Evolutionary conservation across 2,797 vertebrate genomes (phyloP).

Genomic region (Rhynchotus rufescens): DNA sequence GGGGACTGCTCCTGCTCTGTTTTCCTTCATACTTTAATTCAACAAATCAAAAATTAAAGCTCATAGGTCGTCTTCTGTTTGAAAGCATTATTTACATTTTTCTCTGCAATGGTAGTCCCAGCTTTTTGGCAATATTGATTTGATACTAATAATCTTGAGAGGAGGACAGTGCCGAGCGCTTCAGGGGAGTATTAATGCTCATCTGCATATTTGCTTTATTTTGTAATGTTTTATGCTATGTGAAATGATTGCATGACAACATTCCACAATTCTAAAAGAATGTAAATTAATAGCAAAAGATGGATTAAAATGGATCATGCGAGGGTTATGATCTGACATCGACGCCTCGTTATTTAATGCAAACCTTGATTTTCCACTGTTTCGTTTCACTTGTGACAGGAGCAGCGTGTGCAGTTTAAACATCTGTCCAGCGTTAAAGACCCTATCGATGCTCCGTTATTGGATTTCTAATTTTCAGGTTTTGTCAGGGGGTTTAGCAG

Average conservation of each 20-base stretch:
- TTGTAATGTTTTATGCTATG: background rate
- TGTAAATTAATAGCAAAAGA: slow-evolving; percentile 19
- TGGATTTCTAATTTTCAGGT: slow-evolving; percentile 78
- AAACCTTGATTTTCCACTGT: slow-evolving; percentile 70
- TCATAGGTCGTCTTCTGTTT: slow-evolving; percentile 35
- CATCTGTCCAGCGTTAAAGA: slow-evolving; percentile 74
- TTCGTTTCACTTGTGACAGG: slow-evolving; percentile 67
- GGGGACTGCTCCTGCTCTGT: slow-evolving; percentile 28
- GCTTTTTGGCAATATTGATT: background rate
- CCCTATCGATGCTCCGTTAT: slow-evolving; percentile 57
- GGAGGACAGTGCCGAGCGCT: fast-evolving
- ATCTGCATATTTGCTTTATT: background rate
- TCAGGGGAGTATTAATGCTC: background rate
- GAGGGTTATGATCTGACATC: slow-evolving; percentile 33
- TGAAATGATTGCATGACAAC: slow-evolving; percentile 18
- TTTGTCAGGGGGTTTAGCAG: slow-evolving; percentile 56
- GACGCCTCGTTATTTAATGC: slow-evolving; percentile 73
- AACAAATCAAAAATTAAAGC: slow-evolving; percentile 63
- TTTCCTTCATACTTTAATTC: slow-evolving; percentile 63
- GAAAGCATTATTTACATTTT: slow-evolving; percentile 8
- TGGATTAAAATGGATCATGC: slow-evolving; percentile 36
- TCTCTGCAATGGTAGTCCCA: background rate
- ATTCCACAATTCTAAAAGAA: background rate
- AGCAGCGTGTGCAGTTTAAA: slow-evolving; percentile 69
- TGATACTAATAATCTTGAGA: background rate